Evolutionary conservation across 2,888 invertebrate species (phyloP).

Genomic region (Orthosia cruda): DNA sequence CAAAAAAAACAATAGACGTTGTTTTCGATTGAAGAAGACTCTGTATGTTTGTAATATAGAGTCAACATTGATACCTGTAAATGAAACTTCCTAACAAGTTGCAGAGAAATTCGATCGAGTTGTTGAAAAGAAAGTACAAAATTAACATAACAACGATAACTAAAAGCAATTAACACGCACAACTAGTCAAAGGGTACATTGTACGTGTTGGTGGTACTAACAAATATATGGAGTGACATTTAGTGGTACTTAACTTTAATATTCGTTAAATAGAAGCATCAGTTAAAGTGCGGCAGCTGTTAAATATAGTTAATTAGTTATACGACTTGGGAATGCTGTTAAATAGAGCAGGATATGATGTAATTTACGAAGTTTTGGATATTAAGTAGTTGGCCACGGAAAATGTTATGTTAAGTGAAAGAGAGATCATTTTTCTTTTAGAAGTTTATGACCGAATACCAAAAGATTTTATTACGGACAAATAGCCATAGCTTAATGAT

Average conservation of each 20-base stretch:
- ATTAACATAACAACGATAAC: conserved; percentile 84
- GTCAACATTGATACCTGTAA: conserved; percentile 46
- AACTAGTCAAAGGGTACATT: conserved; percentile 79
- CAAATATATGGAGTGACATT: conserved; percentile 88
- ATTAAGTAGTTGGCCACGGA: conserved; percentile 62
- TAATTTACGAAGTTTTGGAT: conserved; percentile 68
- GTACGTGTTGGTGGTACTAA: conserved; percentile 78
- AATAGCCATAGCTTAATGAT: conserved; percentile 43
- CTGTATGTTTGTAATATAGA: conserved; percentile 23
- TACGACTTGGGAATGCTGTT: conserved; percentile 75
- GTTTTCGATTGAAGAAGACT: conserved; percentile 10
- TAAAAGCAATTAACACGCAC: conserved; percentile 85
- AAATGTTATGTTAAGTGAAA: conserved; percentile 53
- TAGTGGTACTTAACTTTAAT: conserved; percentile 87
- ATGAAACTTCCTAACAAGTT: conserved; percentile 61
- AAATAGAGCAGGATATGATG: conserved; percentile 68
- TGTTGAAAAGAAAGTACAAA: conserved; percentile 70
- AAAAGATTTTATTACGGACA: conserved; percentile 44
- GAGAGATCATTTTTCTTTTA: conserved; percentile 46
- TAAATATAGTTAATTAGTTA: conserved; percentile 87
- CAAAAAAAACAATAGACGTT: background rate
- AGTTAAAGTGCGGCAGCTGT: conserved; percentile 86
- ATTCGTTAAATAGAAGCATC: conserved; percentile 86
- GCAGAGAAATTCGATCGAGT: conserved; percentile 69
- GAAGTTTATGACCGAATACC: conserved; percentile 40